Evolutionary conservation across 2,888 invertebrate species (phyloP).

Genomic region (Drosophila recens): DNA sequence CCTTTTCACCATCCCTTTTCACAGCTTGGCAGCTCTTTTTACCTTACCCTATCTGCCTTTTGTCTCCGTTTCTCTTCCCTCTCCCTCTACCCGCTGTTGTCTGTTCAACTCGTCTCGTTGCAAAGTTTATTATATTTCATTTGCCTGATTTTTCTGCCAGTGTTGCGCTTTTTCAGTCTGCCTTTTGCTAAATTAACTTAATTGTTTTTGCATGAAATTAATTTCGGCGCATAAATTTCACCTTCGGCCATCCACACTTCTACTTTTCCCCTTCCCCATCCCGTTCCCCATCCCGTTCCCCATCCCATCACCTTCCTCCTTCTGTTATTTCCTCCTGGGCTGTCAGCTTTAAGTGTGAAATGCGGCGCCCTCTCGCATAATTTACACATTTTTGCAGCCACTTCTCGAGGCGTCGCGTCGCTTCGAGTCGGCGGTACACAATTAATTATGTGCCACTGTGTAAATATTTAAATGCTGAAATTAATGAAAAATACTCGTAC

Average conservation of each 20-base stretch:
- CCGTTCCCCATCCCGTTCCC: background rate
- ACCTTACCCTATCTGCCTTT: background rate
- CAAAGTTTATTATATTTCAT: slow-evolving; percentile 79
- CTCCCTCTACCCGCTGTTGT: background rate
- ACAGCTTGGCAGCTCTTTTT: slow-evolving; percentile 49
- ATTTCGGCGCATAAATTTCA: slow-evolving; percentile 79
- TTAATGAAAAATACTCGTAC: slow-evolving; percentile 74
- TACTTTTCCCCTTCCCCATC: background rate
- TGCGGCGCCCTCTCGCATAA: slow-evolving; percentile 73
- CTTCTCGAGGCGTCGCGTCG: slow-evolving; percentile 33
- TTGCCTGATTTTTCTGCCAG: slow-evolving; percentile 74
- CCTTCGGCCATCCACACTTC: slow-evolving; percentile 61
- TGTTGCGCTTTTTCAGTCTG: slow-evolving; percentile 67
- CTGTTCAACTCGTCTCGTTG: slow-evolving; percentile 14
- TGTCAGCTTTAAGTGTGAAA: slow-evolving; percentile 79
- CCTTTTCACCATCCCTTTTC: slow-evolving; percentile 47
- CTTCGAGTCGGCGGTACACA: slow-evolving; percentile 50
- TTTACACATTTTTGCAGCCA: slow-evolving; percentile 75
- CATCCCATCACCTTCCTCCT: background rate
- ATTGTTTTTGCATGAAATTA: slow-evolving; percentile 81
- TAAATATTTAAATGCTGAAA: slow-evolving; percentile 77
- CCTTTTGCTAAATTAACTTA: slow-evolving; percentile 79
- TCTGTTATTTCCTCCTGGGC: slow-evolving; percentile 17
- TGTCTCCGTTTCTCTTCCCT: background rate
- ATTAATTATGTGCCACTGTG: slow-evolving; percentile 75